Evolutionary conservation across 2,113 vertebrate genomes (phyloP).

Genomic region (Okapia johnstoni): DNA sequence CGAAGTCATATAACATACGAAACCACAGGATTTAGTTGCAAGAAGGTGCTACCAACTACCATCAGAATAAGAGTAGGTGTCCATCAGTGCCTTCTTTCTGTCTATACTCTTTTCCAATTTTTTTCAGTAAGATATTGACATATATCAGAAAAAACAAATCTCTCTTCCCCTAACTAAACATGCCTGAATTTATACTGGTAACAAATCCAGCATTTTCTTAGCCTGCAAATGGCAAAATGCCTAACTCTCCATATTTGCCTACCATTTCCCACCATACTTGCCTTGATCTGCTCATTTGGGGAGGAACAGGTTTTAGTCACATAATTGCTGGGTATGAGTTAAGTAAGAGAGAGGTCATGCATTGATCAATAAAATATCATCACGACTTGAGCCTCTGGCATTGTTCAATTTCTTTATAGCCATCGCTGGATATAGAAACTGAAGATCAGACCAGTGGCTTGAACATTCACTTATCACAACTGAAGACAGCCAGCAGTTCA

Average conservation of each 20-base stretch:
- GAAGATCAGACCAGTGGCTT: not conserved
- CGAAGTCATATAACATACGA: not conserved
- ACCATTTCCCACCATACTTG: not conserved
- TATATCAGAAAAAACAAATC: not conserved
- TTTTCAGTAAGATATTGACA: not conserved
- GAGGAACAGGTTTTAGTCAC: not conserved
- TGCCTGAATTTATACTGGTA: not conserved
- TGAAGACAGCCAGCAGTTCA: not conserved
- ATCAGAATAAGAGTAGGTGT: not conserved
- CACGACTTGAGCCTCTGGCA: not conserved
- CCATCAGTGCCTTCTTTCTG: not conserved
- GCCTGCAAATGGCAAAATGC: not conserved
- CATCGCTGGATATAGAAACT: not conserved
- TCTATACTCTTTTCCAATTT: not conserved
- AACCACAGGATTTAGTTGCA: not conserved
- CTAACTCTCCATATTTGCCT: not conserved
- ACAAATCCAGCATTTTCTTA: not conserved
- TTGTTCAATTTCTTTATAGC: not conserved
- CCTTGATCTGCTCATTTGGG: not conserved
- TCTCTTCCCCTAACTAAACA: not conserved
- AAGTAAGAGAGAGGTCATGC: not conserved
- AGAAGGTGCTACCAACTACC: not conserved
- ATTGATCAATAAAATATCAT: not conserved
- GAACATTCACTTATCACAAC: accelerated
- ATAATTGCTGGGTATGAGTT: not conserved